Percentiles rank a stretch among this genome's conserved stretches.
Conservation (phyloP, 2,888 invertebrate species). For the Callyntrura guangdongensis region DNA sequence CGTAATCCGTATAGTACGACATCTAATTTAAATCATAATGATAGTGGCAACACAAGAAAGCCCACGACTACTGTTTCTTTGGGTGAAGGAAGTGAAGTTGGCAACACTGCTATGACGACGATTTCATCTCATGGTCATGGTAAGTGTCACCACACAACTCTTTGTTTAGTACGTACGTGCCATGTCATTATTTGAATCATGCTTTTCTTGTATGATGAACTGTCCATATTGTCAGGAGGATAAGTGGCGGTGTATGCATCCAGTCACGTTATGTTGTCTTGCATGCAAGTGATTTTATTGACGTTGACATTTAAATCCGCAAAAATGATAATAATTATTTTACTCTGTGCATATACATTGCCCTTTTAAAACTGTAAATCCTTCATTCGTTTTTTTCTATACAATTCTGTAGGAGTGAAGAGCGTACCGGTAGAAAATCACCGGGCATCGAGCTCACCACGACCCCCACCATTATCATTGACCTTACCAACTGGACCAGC, state of each 20-base stretch:
- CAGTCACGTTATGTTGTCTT: background rate
- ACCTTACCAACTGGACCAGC: conserved; percentile 66
- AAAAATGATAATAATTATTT: background rate
- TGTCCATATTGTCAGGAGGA: too few relatives aligned
- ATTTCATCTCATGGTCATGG: conserved; percentile 43
- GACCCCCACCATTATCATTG: conserved; percentile 72
- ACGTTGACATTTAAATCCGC: background rate
- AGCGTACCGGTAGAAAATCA: conserved; percentile 42
- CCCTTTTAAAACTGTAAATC: background rate
- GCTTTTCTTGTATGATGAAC: background rate
- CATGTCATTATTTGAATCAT: background rate
- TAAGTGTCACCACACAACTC: conserved; percentile 29
- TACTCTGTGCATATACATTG: background rate
- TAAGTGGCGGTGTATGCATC: too few relatives aligned
- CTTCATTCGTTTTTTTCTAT: background rate
- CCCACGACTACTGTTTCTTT: conserved; percentile 34
- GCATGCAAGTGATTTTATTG: too few relatives aligned
- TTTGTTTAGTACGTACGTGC: background rate
- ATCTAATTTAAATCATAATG: conserved; percentile 59
- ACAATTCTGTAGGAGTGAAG: conserved; percentile 15
- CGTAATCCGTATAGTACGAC: conserved; percentile 66
- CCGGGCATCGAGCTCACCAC: conserved; percentile 64
- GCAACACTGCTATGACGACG: conserved; percentile 64
- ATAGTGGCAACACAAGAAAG: conserved; percentile 51
- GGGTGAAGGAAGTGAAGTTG: conserved; percentile 46